These are phyloP conservation scores for Cathartes aura DNA, from an alignment of 2,113 vertebrate genomes.

Conservation along the genomic window DNA sequence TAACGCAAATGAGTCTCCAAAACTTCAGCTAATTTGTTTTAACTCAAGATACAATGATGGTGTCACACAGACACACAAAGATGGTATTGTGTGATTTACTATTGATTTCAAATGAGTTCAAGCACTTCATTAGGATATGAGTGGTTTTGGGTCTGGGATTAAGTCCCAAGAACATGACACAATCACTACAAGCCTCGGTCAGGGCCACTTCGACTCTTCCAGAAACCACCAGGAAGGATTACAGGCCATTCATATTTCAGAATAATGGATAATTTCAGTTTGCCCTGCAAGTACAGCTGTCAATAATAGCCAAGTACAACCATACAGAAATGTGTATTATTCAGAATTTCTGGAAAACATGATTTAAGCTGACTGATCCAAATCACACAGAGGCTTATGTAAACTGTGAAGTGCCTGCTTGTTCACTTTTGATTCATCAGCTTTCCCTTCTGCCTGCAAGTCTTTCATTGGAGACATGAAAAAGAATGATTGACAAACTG, in stretches of 20 bases:
- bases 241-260: background rate
- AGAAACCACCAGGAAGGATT: background rate
- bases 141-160: background rate
- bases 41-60: background rate
- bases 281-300: constrained; percentile 7
- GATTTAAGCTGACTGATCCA: constrained; percentile 20
- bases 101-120: background rate
- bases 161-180: background rate
- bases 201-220: background rate
- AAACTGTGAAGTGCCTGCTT: background rate
- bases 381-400: background rate
- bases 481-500: constrained; percentile 13
- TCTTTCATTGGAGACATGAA: background rate
- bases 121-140: background rate
- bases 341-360: background rate
- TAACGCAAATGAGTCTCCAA: background rate
- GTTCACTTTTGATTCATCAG: background rate
- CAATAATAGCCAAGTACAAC: background rate
- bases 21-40: background rate
- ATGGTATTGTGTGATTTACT: background rate
- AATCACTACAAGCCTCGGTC: background rate
- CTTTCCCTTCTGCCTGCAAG: background rate
- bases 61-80: background rate
- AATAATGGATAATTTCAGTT: background rate
- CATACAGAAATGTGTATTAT: background rate